Conservation (phyloP, 1,140 invertebrate species). For the Micrasema minimum region DNA sequence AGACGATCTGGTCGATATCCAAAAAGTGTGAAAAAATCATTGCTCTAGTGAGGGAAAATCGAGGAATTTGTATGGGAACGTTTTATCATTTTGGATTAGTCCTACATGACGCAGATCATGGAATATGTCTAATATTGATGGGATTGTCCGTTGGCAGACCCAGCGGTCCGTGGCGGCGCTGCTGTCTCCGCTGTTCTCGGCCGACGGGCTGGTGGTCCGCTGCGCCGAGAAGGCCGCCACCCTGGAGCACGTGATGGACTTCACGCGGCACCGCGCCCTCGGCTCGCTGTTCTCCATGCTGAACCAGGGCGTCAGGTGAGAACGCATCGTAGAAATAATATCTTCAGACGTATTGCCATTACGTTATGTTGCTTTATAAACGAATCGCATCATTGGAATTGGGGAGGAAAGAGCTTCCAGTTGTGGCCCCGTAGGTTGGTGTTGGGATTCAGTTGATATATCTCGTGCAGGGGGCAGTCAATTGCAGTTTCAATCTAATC, state of each 20-base stretch:
- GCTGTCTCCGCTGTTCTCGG: conserved; percentile 85
- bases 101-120: background rate
- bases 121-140: background rate
- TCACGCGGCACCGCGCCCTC: conserved; percentile 92
- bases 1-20: no score
- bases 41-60: no score
- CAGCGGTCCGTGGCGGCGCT: conserved; percentile 91
- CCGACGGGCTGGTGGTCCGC: conserved; percentile 92
- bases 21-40: no score
- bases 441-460: no score
- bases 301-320: conserved; percentile 86
- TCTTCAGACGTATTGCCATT: no score
- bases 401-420: no score
- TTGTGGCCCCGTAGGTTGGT: no score
- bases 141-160: conserved; percentile 65
- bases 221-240: conserved; percentile 90
- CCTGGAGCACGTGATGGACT: conserved; percentile 99
- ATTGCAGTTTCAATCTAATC: no score
- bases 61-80: background rate
- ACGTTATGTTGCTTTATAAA: no score
- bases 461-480: no score
- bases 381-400: no score
- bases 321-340: no score
- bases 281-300: conserved; percentile 98
- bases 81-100: background rate